Evolutionary conservation across 2,888 invertebrate genomes (phyloP), one percentile per base, ranked within the genome.

Genomic region (Dryobotodes eremita): DNA sequence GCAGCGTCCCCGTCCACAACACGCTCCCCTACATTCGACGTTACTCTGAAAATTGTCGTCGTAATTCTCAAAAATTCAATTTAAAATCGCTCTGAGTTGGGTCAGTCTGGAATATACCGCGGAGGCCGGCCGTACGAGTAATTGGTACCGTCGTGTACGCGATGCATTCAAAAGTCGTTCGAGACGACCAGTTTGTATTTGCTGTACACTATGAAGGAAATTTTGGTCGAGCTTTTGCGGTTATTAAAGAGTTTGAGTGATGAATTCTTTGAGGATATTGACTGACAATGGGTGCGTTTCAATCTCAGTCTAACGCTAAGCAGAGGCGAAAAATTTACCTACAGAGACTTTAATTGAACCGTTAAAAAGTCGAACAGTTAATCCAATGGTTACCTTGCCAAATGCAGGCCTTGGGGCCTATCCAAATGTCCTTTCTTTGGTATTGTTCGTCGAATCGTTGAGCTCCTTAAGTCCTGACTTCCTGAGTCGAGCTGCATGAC

Each of bases 21-120:
- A 71, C 59, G 4, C 23, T 2, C 6, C 88, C 89, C 79, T 92
- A 89, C 72, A 80, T 83, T 88, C 75, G 69, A 81, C 48, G 75
- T 84, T 90, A 89, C 88, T 90, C 89, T 89, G 90, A 92, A 94
- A 94, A 93, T 92, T 91, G 93, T 92, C 91, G 92, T 90, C 92
- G 93, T 94, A 93, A 93, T 94, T 93, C 92, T 90, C 89, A 82
- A 91, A 91, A 92, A 94, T 94, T 94, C 95, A 94, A 94, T 95
- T 95, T 94, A 93, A 94, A 95, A 94, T 92, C 92, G 92, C 91
- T 94, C 91, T 82, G 89, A 92, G 91, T 89, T 85, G 84, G 92
- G 91, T 90, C 92, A 92, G 91, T 89, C 85, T 85, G 87, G 91
- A 90, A 91, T 93, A 92, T 92, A 91, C 91, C 89, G 86, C 84